These are phyloP conservation scores for Seriola quinqueradiata DNA, from an alignment of 2,113 vertebrate species.

Conservation along the genomic window DNA sequence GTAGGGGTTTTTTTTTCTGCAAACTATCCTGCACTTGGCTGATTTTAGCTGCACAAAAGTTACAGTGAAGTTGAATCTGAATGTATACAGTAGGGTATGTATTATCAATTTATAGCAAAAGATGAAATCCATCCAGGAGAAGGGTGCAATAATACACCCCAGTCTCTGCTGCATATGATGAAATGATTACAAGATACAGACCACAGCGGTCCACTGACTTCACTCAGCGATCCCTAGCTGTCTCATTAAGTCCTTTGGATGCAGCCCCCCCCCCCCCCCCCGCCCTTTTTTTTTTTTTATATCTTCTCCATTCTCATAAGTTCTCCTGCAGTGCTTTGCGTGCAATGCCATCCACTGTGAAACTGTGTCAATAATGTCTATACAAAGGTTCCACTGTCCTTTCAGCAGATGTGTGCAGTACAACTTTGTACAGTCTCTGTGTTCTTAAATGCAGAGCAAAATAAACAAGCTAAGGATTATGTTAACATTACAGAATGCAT, in stretches of 20 bases:
- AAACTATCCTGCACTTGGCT: neutral
- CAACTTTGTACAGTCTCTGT: neutral
- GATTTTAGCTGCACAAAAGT: neutral
- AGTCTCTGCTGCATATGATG: conserved; percentile 31
- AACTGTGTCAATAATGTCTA: conserved; percentile 16
- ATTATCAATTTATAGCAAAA: conserved; percentile 1
- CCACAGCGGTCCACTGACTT: conserved; percentile 27
- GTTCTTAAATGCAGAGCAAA: neutral
- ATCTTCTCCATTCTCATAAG: conserved; percentile 4
- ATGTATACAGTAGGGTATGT: neutral
- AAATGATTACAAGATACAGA: conserved; percentile 33
- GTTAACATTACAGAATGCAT: neutral
- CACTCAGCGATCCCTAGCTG: conserved; percentile 51
- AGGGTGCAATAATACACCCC: conserved; percentile 13
- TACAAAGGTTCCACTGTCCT: conserved; percentile 5
- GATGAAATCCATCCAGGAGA: conserved; percentile 6
- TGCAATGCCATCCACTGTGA: neutral
- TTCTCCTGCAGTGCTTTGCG: neutral
- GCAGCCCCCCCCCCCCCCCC: neutral
- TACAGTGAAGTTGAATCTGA: neutral
- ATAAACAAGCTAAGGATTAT: neutral
- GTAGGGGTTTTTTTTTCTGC: neutral
- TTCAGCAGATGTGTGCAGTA: neutral
- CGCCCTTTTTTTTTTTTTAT: neutral
- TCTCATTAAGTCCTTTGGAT: conserved; percentile 67